Evolutionary conservation across 2,113 vertebrate species (phyloP), one percentile per base, ranked within the genome.

Genomic region (Chaetops frenatus): DNA sequence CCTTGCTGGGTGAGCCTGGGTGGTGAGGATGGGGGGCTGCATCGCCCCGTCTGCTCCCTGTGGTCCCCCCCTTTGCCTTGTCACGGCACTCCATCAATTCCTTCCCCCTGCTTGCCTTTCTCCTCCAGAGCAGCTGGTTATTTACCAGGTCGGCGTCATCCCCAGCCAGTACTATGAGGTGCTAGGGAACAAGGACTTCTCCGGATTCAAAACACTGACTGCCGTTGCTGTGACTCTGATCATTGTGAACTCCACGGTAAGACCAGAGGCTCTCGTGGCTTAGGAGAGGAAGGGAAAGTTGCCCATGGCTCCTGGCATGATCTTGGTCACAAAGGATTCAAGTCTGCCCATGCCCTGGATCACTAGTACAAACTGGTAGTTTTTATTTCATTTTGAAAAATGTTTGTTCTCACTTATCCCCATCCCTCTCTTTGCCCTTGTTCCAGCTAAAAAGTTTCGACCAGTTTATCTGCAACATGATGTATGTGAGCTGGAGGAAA

Each of bases 121-220:
- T 60, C 53, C 71, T 90, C 40, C 97, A 99, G 99, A 99, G 92
- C 99, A 99, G 97, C 96, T 99, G 97, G 97, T 99, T 70, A 98
- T 99, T 97, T 99, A 99, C 97, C 99, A 98, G 91, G 99, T 99
- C 91, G 99, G 99, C 12, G 54, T 99, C 90, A 98, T 99, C 76
- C 99, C 99, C 66, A 99, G 99, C 94, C 98, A 98, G 84, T 99
- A 99, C 98, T 99, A 99, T 48, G 97, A 97, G 18, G 98, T 99
- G 57, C 97, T 99, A 42, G 98, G 98, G 57, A 98, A 93, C 94
- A 99, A 98, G 96, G 98, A 99, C 86, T 97, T 98, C 90, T 77
- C 94, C 6, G 97, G 96, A 35, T 99, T 99, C 97, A 98, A 93
- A 90, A 93, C 87, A 3, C 65, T 99, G 92, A 98, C 99, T 7